Conservation (phyloP, 2,888 invertebrate species). For the Cheilosia vulpina region DNA sequence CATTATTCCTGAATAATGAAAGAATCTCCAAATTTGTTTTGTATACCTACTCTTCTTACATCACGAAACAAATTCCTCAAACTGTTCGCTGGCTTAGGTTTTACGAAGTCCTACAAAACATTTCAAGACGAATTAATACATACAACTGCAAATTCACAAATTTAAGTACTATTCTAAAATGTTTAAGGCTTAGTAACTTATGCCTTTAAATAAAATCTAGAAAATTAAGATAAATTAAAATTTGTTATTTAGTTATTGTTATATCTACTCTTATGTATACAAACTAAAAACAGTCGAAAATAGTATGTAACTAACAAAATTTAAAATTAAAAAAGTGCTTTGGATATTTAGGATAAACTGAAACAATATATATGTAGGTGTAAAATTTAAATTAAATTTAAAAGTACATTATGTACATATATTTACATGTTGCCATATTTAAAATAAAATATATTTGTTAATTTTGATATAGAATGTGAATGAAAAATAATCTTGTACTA, state of each 20-base stretch:
- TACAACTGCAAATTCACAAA: no score
- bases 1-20: no score
- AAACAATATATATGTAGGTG: constrained; percentile 4
- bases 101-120: no score
- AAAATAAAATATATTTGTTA: constrained; percentile 54
- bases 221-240: not conserved
- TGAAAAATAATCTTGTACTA: constrained; percentile 49
- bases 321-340: constrained; percentile 42
- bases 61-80: no score
- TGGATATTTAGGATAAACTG: constrained; percentile 40
- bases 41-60: no score
- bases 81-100: no score
- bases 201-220: constrained; percentile 38
- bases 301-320: not conserved
- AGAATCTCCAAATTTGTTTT: no score
- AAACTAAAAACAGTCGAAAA: constrained; percentile 2
- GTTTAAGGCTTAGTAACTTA: constrained; percentile 44
- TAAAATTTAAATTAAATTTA: constrained; percentile 23
- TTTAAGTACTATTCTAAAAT: not conserved
- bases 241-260: not conserved
- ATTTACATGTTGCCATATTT: constrained; percentile 54
- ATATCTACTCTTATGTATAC: not conserved
- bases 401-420: constrained; percentile 15
- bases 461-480: constrained; percentile 31
- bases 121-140: no score